phyloP scores from a whole-genome alignment of 2,797 vertebrate species.

The Enteromius trimaculatus region DNA sequence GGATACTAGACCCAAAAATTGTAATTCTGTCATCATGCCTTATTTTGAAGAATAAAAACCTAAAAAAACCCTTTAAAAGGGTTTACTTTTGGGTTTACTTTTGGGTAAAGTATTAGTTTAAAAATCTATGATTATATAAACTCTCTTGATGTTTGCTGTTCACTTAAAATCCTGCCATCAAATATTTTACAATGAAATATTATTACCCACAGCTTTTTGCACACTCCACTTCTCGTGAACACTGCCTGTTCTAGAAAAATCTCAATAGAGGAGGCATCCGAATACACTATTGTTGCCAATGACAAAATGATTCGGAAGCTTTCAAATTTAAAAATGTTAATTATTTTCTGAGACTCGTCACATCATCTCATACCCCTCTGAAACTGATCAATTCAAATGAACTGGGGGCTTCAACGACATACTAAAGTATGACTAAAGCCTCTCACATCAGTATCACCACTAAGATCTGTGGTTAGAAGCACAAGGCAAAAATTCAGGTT shows the following conservation, averaged over 20 bases:
- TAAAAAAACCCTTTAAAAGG: neutral
- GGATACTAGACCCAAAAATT: neutral
- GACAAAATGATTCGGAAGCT: neutral
- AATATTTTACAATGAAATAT: constrained; percentile 1
- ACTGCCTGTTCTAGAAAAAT: neutral
- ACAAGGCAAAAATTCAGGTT: constrained; percentile 2
- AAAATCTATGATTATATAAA: neutral
- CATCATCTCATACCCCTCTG: neutral
- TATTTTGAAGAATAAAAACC: neutral
- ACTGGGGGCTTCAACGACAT: neutral
- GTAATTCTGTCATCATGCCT: neutral
- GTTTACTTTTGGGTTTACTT: neutral
- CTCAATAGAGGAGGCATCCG: neutral
- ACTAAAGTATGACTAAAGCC: neutral
- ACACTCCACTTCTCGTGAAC: neutral
- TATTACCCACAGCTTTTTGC: neutral
- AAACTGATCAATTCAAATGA: neutral
- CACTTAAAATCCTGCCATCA: neutral
- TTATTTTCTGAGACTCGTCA: neutral
- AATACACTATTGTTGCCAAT: neutral
- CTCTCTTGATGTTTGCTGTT: neutral
- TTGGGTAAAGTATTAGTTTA: neutral
- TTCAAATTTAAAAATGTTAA: neutral
- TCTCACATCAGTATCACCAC: neutral
- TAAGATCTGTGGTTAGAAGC: neutral